Evolutionary conservation across 2,113 vertebrate genomes (phyloP).

Genomic region (Arvicanthis niloticus): DNA sequence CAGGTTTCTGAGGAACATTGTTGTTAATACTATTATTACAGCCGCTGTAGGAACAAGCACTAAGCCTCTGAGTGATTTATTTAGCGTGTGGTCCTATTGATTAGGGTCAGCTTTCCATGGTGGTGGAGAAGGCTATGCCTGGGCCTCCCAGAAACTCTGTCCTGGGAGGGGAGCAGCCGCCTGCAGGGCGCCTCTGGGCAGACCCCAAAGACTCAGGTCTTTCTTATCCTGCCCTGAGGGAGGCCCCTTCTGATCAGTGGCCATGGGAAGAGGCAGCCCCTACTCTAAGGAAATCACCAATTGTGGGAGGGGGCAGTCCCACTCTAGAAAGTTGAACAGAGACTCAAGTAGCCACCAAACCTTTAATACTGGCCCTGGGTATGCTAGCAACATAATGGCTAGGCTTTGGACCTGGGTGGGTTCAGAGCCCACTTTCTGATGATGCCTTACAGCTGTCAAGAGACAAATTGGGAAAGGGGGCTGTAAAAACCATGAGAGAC

Average conservation of each 20-base stretch:
- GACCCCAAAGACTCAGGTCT: not conserved
- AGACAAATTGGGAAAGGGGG: not conserved
- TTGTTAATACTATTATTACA: constrained; percentile 46
- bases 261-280: not conserved
- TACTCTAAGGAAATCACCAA: fast-evolving
- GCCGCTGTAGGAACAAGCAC: not conserved
- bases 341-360: fast-evolving
- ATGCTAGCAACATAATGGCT: not conserved
- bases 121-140: not conserved
- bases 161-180: not conserved
- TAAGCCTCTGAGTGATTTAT: constrained; percentile 61
- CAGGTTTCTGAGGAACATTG: constrained; percentile 62
- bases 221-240: not conserved
- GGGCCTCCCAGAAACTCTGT: not conserved
- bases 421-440: not conserved
- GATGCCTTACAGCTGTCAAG: fast-evolving
- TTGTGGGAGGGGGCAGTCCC: not conserved
- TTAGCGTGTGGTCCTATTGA: constrained; percentile 24
- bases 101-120: constrained; percentile 52
- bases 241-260: not conserved
- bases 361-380: no score
- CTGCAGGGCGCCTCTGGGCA: not conserved
- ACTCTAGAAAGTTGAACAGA: not conserved
- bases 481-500: not conserved
- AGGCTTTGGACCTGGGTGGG: not conserved